phyloP scores from a whole-genome alignment of 2,888 invertebrate genomes.

The Cerastis leucographa region DNA sequence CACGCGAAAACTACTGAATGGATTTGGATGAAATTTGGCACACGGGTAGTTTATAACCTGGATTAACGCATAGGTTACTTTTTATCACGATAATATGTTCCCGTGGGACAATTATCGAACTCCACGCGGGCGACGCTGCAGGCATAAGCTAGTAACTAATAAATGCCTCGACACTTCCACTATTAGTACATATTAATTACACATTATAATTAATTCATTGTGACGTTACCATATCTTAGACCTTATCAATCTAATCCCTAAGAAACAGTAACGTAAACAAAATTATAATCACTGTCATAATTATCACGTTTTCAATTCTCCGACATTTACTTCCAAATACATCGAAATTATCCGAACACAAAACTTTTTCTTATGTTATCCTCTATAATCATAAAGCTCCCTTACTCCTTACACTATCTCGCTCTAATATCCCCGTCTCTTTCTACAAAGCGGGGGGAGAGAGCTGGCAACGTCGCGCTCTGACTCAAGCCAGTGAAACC shows the following conservation, averaged over 20 bases:
- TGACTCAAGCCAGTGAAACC: slow-evolving; percentile 63
- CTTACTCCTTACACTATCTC: slow-evolving; percentile 71
- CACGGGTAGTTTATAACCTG: no score
- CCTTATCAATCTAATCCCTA: slow-evolving; percentile 26
- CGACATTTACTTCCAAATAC: slow-evolving; percentile 11
- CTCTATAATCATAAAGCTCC: slow-evolving; percentile 67
- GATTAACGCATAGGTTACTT: no score
- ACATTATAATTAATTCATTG: slow-evolving; percentile 1
- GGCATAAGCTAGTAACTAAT: no score
- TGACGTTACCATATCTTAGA: slow-evolving; percentile 36
- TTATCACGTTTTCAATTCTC: slow-evolving; percentile 7
- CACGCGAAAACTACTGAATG: no score
- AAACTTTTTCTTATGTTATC: slow-evolving; percentile 66
- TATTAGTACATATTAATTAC: slow-evolving; percentile 2
- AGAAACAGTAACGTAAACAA: slow-evolving; percentile 7
- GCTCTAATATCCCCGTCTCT: slow-evolving; percentile 64
- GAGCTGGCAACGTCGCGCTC: slow-evolving; percentile 80
- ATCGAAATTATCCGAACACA: slow-evolving; percentile 40
- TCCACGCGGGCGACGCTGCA: no score
- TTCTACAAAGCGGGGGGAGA: slow-evolving; percentile 75
- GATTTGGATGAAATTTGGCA: no score
- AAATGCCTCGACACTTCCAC: no score
- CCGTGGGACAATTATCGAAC: no score
- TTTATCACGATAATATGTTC: no score
- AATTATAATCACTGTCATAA: slow-evolving; percentile 10